phyloP scores from a whole-genome alignment of 2,888 invertebrate genomes.

The Dastarcus helophoroides region DNA sequence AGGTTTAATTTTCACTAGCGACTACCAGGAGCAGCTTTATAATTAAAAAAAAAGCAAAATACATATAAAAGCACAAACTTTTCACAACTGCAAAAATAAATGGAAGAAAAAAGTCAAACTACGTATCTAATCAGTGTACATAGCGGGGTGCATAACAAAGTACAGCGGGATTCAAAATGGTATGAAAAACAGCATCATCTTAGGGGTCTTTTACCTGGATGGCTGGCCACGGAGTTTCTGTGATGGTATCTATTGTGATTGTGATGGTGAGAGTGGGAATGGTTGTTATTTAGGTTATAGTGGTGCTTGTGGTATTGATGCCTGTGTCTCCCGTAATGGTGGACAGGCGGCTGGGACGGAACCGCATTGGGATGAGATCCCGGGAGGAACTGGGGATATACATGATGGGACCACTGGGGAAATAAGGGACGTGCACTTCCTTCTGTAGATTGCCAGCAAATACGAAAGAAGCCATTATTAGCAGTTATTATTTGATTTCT shows the following conservation, averaged over 20 bases:
- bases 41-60: too few relatives aligned
- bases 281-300: slow-evolving; percentile 49
- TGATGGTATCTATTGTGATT: slow-evolving; percentile 47
- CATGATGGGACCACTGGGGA: slow-evolving; percentile 92
- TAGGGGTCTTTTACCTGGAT: slow-evolving; percentile 41
- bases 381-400: slow-evolving; percentile 88
- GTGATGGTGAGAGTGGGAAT: slow-evolving; percentile 48
- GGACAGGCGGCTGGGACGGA: slow-evolving; percentile 39
- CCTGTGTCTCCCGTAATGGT: slow-evolving; percentile 28
- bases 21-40: too few relatives aligned
- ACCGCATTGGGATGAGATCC: slow-evolving; percentile 72
- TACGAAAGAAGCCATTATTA: too few relatives aligned
- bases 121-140: too few relatives aligned
- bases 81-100: too few relatives aligned
- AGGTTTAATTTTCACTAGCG: too few relatives aligned
- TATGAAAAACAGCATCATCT: not conserved
- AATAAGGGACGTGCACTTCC: slow-evolving; percentile 70
- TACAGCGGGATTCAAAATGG: not conserved
- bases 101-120: too few relatives aligned
- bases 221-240: slow-evolving; percentile 47
- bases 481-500: too few relatives aligned
- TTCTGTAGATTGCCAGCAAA: too few relatives aligned
- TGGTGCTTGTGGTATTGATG: slow-evolving; percentile 45
- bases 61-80: too few relatives aligned
- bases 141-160: too few relatives aligned